Evolutionary conservation across 1,140 invertebrate species (phyloP).

Genomic region (Drosophila nikananu): DNA sequence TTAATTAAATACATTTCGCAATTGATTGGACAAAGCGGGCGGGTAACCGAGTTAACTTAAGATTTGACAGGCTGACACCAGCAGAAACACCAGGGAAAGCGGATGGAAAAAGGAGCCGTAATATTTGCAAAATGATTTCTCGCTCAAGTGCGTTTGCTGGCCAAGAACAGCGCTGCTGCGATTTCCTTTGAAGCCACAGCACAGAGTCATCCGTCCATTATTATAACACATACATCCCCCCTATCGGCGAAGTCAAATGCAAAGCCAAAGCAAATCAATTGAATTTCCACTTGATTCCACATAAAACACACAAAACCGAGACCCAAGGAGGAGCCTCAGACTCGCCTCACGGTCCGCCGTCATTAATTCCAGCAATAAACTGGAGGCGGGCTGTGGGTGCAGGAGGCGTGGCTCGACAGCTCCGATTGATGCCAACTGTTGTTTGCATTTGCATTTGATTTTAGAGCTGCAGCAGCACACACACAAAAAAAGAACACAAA

Average conservation of each 20-base stretch:
- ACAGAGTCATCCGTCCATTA: constrained; percentile 58
- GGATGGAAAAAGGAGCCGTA: constrained; percentile 20
- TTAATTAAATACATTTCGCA: constrained; percentile 58
- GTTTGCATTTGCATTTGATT: constrained; percentile 83
- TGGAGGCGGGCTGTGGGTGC: constrained; percentile 4
- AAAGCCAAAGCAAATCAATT: constrained; percentile 80
- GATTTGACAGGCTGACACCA: constrained; percentile 58
- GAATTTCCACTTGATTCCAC: constrained; percentile 82
- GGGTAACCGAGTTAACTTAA: constrained; percentile 26
- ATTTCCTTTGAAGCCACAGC: constrained; percentile 56
- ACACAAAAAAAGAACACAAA: constrained; percentile 15
- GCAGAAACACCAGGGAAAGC: constrained; percentile 26
- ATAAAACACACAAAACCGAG: constrained; percentile 63
- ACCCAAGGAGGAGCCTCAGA: constrained; percentile 29
- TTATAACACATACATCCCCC: constrained; percentile 48
- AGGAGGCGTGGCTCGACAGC: constrained; percentile 49
- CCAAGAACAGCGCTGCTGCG: constrained; percentile 24
- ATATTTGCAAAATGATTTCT: constrained; percentile 70
- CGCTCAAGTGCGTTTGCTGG: constrained; percentile 61
- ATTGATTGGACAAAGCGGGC: constrained; percentile 56
- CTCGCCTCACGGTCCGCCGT: constrained; percentile 42
- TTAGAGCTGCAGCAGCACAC: constrained; percentile 49
- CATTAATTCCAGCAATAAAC: constrained; percentile 80
- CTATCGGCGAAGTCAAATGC: constrained; percentile 27
- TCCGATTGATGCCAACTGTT: constrained; percentile 80